Base-by-base conservation (phyloP, 2,113 vertebrate genomes). In the Illadopsis cleaveri region DNA sequence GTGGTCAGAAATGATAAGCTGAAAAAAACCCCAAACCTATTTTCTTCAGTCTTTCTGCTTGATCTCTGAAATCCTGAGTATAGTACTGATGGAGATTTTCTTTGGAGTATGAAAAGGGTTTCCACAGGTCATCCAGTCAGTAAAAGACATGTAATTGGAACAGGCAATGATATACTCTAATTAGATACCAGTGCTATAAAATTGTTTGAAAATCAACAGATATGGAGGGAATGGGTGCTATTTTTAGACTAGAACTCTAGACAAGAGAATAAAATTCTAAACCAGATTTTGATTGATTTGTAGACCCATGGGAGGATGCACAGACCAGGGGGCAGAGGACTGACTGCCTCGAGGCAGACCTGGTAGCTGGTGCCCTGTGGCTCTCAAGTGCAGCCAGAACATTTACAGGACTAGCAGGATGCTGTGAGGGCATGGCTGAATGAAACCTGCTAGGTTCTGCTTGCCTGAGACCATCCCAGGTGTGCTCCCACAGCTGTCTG, bases 1-100 rank as follows among this genome's bases (percentile, higher is more conserved):
- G 38, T 60, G 71, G 69, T 91, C 86, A 76, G 83, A 93, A 78
- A 82, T 38, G n/a, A 79, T 71, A 27, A 38, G 61, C 28, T 79
- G 10, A 48, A 73, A 48, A 48, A 51, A 24, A 13, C 0, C 19
- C 70, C 50, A 4, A 30, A 3, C 9, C 8, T 19, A 4, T 42
- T 73, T 48, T 71, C 35, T 88, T 24, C 15, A 23, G 21, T 78
- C 11, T 82, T 79, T 84, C 35, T 79, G 40, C 8, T 80, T 72
- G 27, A 28, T 66, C 45, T 62, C 42, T 82, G 78, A 56, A 51
- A 56, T 69, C 35, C 23, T 50, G 38, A n/a, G 4, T 47, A 3
- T 66, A 11, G 6, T 47, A 37, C 64, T 56, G 60, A 20, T 56
- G 54, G 81, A 79, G 50, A 76, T 56, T 64, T 87, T 92, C 47